Percentiles rank a stretch among this genome's conserved stretches.
phyloP scores from a whole-genome alignment of 2,113 vertebrate genomes.

The Alexandromys fortis region DNA sequence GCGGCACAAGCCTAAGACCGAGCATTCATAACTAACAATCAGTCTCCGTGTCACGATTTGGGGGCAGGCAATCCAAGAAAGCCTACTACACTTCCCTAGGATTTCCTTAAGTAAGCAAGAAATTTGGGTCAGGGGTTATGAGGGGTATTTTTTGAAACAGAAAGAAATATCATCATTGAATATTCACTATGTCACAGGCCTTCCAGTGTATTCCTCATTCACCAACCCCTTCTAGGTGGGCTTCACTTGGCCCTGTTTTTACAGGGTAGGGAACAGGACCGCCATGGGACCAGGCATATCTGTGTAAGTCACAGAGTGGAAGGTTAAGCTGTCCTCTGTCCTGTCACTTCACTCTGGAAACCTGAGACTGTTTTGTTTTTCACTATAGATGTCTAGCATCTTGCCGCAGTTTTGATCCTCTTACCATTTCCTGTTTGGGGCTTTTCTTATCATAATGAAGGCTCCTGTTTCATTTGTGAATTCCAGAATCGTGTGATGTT shows the following conservation, averaged over 20 bases:
- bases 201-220: neutral
- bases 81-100: neutral
- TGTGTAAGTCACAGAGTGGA: neutral
- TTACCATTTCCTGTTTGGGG: neutral
- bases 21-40: neutral
- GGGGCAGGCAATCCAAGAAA: neutral
- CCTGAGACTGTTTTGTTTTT: neutral
- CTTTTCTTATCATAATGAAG: neutral
- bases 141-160: neutral
- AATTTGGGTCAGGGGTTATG: neutral
- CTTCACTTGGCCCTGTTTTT: neutral
- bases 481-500: neutral
- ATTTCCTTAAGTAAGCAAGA: constrained; percentile 35
- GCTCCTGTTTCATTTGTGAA: neutral
- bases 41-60: neutral
- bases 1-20: neutral
- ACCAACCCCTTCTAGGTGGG: neutral
- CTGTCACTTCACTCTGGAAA: neutral
- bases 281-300: neutral
- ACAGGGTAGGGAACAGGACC: neutral
- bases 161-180: neutral
- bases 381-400: neutral
- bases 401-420: neutral
- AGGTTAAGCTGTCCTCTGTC: neutral
- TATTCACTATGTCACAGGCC: neutral